These are phyloP conservation scores for Argopecten irradians DNA, from an alignment of 1,140 invertebrate genomes.

Conservation along the genomic window DNA sequence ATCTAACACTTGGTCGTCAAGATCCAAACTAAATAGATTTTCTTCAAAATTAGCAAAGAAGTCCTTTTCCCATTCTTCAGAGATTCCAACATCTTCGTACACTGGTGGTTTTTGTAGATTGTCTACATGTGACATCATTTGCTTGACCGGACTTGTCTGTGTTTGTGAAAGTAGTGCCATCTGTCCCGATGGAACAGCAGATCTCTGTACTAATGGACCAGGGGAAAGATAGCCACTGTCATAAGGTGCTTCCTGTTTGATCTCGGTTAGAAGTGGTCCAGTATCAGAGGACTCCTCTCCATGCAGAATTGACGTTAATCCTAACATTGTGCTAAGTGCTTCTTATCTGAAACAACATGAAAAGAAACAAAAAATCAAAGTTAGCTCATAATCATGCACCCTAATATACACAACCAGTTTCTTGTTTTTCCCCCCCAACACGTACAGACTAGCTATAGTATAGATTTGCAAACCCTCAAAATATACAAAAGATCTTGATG, in stretches of 20 bases:
- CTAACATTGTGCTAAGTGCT: not conserved
- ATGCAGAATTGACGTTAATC: constrained; percentile 26
- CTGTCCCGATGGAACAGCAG: constrained; percentile 8
- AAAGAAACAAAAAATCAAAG: constrained; percentile 1
- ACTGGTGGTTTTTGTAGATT: constrained; percentile 19
- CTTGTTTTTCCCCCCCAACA: too few relatives aligned
- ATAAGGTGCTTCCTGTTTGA: constrained; percentile 47
- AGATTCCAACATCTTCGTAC: constrained; percentile 42
- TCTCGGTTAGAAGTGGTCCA: not conserved
- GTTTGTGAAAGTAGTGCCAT: not conserved
- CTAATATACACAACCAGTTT: too few relatives aligned
- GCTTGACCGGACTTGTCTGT: not conserved
- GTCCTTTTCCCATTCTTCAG: constrained; percentile 61
- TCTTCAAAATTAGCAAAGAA: constrained; percentile 63
- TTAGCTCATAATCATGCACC: not conserved
- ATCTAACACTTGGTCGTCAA: constrained; percentile 51
- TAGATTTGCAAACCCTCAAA: too few relatives aligned
- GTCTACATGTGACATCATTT: not conserved
- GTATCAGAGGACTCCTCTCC: not conserved
- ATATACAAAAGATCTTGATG: too few relatives aligned
- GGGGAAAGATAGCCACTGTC: constrained; percentile 57
- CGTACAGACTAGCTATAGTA: too few relatives aligned
- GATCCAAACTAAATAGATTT: constrained; percentile 59
- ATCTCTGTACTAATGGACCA: not conserved
- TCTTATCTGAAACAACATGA: not conserved